phyloP scores from a whole-genome alignment of 1,140 invertebrate genomes.

The Lasioglossum albipes region DNA sequence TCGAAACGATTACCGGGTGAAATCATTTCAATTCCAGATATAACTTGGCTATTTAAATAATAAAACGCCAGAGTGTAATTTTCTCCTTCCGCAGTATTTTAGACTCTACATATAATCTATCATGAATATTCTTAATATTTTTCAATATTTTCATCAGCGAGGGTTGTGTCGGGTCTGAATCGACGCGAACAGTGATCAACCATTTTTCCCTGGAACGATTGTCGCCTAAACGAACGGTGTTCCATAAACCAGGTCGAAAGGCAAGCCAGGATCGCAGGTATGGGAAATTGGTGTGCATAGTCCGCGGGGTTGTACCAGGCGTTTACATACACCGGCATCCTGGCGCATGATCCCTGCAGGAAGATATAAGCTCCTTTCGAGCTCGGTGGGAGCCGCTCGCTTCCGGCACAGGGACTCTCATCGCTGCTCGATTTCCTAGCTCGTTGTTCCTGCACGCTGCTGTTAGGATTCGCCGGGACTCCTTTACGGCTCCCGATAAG shows the following conservation, averaged over 20 bases:
- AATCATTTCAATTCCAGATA: no score
- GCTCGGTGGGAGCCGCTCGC: not conserved
- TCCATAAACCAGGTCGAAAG: not conserved
- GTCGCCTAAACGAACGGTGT: no score
- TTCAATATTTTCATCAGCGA: no score
- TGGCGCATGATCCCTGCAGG: conserved; percentile 13
- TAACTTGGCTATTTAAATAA: no score
- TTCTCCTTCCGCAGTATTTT: no score
- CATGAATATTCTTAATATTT: no score
- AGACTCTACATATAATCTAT: no score
- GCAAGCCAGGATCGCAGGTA: not conserved
- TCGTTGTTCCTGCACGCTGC: conserved; percentile 4
- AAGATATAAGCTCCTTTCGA: conserved; percentile 27
- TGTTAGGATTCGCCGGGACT: conserved; percentile 12
- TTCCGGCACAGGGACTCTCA: conserved; percentile 7
- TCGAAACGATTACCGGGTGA: no score
- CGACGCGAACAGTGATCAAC: no score
- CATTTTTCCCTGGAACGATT: no score
- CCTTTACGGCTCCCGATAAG: conserved; percentile 39
- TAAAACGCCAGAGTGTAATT: no score
- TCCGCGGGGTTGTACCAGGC: not conserved
- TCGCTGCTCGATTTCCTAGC: conserved; percentile 40
- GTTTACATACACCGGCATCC: conserved; percentile 1
- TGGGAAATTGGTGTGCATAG: conserved; percentile 5
- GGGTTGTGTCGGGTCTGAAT: no score